Conservation (phyloP, 2,113 vertebrate genomes). For the Sander vitreus region DNA sequence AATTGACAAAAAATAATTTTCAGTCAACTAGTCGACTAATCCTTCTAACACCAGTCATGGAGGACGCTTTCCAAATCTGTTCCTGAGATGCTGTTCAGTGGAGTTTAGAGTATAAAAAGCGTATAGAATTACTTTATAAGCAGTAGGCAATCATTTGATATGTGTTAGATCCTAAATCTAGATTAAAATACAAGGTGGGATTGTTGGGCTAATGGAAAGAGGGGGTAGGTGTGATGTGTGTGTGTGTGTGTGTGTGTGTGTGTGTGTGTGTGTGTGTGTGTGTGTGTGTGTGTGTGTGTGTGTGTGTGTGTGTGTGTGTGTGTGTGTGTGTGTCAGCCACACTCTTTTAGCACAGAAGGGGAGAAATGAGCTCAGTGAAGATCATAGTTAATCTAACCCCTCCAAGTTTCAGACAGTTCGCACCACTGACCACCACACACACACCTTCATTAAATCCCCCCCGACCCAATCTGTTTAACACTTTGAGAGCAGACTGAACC, state of each 20-base stretch:
- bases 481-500: constrained; percentile 78
- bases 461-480: constrained; percentile 78
- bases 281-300: constrained; percentile 36
- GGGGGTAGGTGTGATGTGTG: constrained; percentile 18
- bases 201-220: constrained; percentile 17
- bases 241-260: constrained; percentile 40
- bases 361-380: constrained; percentile 75
- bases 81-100: background rate
- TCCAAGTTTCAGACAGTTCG: constrained; percentile 70
- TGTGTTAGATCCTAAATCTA: constrained; percentile 64
- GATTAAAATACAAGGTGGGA: constrained; percentile 61
- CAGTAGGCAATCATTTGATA: constrained; percentile 55
- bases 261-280: constrained; percentile 42
- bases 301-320: constrained; percentile 44
- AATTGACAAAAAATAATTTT: background rate
- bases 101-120: constrained; percentile 29
- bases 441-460: constrained; percentile 50
- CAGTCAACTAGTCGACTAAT: background rate
- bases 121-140: constrained; percentile 49
- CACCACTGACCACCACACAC: constrained; percentile 25
- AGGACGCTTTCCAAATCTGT: background rate
- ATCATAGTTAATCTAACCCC: constrained; percentile 76
- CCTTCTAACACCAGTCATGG: background rate
- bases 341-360: constrained; percentile 54
- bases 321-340: constrained; percentile 29